Evolutionary conservation across 1,140 invertebrate genomes (phyloP), one percentile per base, ranked within the genome.

Genomic region (Diploscapter pachys): DNA sequence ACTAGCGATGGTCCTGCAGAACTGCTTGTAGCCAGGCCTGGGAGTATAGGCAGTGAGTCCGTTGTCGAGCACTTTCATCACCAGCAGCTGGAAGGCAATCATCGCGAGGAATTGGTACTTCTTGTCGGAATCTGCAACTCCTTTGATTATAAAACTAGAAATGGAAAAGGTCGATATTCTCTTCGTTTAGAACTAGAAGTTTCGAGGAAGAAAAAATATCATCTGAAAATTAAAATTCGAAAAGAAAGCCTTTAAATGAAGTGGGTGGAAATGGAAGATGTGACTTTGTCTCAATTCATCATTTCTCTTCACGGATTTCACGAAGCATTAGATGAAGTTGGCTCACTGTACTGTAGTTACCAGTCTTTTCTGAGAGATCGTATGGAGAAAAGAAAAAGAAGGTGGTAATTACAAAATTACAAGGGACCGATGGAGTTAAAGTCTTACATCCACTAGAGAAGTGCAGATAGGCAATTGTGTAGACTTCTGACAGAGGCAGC

Each of bases 81-180:
- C 64, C 5, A 75, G 52, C 4, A 78, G 76, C 51, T 78, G 76
- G 63, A 78, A 78, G 50, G 76, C 76, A n/a, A 75, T 6, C 53
- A 73, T 63, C 3, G 76, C 61, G 48, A 76, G 62, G 56, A 78
- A 74, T 51, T 78, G 72, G 52, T 59, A 64, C 61, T 55, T 61
- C 51, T 69, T 68, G 63, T 78, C 76, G 8, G 54, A 9, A 13
- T 63, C 71, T 75, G 51, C 4, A 75, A 73, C 31, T 31, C 31
- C 31, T 31, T 31, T 31, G 31, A 31, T 31, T 31, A 31, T 31
- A 31, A 31, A 31, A 31, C 31, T 31, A 31, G 31, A 31, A 31
- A 31, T 31, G 31, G 31, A 31, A 31, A 31, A 31, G 31, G 31
- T 31, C 31, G 31, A 31, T 31, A 31, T 31, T 31, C 31, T 31